phyloP scores from a whole-genome alignment of 2,888 invertebrate genomes.

The Caradrina kadenii region DNA sequence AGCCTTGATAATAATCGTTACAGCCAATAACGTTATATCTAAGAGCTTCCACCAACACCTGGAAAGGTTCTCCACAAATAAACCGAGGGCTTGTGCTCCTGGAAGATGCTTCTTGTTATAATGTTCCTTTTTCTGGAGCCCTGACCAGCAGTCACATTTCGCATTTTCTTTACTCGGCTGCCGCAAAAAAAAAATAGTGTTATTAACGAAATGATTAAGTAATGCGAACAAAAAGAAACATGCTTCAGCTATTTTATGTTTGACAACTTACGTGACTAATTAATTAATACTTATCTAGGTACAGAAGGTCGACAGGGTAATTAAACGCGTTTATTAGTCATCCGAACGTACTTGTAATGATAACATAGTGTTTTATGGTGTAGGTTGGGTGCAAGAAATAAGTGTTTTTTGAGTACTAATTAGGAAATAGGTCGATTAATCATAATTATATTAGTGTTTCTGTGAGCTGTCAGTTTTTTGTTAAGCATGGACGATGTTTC shows the following conservation, averaged over 20 bases:
- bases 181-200: no score
- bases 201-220: background rate
- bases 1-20: no score
- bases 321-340: conserved; percentile 43
- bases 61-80: background rate
- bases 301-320: conserved; percentile 38
- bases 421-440: background rate
- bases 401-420: background rate
- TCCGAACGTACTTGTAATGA: conserved; percentile 5
- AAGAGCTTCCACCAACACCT: background rate
- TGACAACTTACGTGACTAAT: conserved; percentile 46
- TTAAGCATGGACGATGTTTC: background rate
- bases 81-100: background rate
- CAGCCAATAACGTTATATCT: no score
- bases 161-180: no score
- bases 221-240: background rate
- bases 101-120: no score
- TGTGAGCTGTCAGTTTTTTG: background rate
- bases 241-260: background rate
- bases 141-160: background rate
- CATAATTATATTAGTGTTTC: background rate
- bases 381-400: background rate
- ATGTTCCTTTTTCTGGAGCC: background rate
- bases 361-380: conserved; percentile 1
- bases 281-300: conserved; percentile 25